Percentiles rank a stretch among this genome's conserved stretches.
phyloP scores from a whole-genome alignment of 1,140 invertebrate genomes.

The Acromyrmex charruanus region DNA sequence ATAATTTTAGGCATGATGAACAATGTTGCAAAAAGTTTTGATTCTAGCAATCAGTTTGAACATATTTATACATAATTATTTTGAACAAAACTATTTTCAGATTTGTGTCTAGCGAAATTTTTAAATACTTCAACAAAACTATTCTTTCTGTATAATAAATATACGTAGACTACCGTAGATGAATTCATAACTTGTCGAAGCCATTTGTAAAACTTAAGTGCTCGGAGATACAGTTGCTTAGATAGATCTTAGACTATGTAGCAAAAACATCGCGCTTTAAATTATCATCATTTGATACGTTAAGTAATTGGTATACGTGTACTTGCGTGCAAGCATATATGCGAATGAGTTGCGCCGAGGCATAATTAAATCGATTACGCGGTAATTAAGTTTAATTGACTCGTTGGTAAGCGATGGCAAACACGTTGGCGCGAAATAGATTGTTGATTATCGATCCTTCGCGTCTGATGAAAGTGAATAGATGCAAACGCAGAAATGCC shows the following conservation, averaged over 20 bases:
- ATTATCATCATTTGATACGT: conserved; percentile 66
- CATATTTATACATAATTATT: too few species aligned
- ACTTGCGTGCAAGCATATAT: conserved; percentile 10
- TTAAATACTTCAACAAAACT: too few species aligned
- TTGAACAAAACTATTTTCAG: too few species aligned
- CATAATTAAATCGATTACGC: conserved; percentile 70
- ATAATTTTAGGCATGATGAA: too few species aligned
- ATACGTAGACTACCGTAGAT: neutral
- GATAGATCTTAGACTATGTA: conserved; percentile 52
- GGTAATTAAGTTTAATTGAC: conserved; percentile 75
- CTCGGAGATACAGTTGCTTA: conserved; percentile 29
- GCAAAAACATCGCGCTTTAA: conserved; percentile 47
- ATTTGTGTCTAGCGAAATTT: too few species aligned
- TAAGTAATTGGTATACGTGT: conserved; percentile 66
- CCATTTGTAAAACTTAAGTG: conserved; percentile 59
- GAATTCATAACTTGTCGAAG: neutral
- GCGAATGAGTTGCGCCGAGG: conserved; percentile 62
- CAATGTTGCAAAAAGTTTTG: too few species aligned
- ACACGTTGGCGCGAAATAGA: conserved; percentile 63
- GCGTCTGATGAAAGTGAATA: conserved; percentile 64
- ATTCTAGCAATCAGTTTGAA: too few species aligned
- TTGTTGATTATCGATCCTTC: conserved; percentile 57
- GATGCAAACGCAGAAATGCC: conserved; percentile 1
- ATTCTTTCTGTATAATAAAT: neutral
- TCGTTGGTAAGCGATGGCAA: conserved; percentile 72